Conservation (phyloP, 2,888 invertebrate genomes). For the Pasiphila rectangulata region DNA sequence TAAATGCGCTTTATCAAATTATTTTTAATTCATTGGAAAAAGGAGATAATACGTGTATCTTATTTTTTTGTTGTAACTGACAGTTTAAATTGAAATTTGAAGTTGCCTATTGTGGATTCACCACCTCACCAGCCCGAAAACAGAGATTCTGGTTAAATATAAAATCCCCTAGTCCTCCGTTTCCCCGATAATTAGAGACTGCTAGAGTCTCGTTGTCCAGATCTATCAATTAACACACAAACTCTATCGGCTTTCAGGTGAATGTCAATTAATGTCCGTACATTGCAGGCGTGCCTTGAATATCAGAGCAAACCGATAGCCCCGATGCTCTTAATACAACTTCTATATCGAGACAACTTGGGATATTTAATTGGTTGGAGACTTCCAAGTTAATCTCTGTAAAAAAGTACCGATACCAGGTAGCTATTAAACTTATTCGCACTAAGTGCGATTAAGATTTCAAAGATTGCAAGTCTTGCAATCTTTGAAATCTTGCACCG, state of each 20-base stretch:
- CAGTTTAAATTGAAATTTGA: slow-evolving; percentile 29
- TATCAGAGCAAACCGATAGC: slow-evolving; percentile 38
- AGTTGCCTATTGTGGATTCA: slow-evolving; percentile 1
- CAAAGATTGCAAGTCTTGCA: too few species aligned
- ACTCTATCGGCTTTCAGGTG: slow-evolving; percentile 66
- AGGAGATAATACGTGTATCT: too few species aligned
- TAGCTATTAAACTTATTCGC: slow-evolving; percentile 5
- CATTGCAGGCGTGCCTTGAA: slow-evolving; percentile 40
- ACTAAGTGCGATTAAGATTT: too few species aligned
- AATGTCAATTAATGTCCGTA: slow-evolving; percentile 68
- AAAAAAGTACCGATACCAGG: not conserved
- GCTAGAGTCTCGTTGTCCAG: slow-evolving; percentile 51
- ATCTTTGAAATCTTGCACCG: too few species aligned
- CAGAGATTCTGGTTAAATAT: slow-evolving; percentile 8
- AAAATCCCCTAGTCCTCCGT: slow-evolving; percentile 24
- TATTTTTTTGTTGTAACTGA: too few species aligned
- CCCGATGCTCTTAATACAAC: slow-evolving; percentile 37
- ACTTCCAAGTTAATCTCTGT: slow-evolving; percentile 1
- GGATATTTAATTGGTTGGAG: slow-evolving; percentile 6
- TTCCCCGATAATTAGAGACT: slow-evolving; percentile 37
- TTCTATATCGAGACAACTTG: slow-evolving; percentile 13
- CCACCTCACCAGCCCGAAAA: slow-evolving; percentile 1
- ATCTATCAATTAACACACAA: slow-evolving; percentile 70
- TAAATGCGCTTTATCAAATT: too few species aligned
- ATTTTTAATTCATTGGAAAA: too few species aligned